Evolutionary conservation across 2,888 invertebrate species (phyloP).

Genomic region (Xestoiulus laeticollis): DNA sequence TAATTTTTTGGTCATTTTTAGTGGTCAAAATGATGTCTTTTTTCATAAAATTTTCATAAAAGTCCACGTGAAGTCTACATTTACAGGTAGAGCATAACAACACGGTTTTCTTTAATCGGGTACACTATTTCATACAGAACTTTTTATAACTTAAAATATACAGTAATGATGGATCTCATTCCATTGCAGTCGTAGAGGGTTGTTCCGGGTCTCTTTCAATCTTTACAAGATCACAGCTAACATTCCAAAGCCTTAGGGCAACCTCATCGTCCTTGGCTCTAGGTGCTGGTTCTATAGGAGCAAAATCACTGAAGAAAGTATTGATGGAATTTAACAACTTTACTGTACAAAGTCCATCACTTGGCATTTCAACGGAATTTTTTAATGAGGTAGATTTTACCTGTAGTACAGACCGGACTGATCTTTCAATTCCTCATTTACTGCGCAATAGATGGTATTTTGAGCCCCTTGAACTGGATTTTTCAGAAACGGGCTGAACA

Average conservation of each 20-base stretch:
- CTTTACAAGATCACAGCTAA: conserved; percentile 67
- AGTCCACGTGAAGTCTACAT: too few species aligned
- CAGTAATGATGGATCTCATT: too few species aligned
- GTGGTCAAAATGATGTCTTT: too few species aligned
- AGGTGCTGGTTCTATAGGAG: conserved; percentile 67
- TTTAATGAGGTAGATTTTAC: conserved; percentile 55
- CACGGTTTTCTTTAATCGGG: too few species aligned
- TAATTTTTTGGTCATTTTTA: too few species aligned
- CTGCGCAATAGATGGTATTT: conserved; percentile 75
- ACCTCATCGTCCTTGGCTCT: conserved; percentile 69
- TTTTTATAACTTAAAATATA: too few species aligned
- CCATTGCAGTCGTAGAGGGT: not conserved
- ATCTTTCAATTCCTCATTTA: conserved; percentile 60
- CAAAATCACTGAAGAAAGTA: conserved; percentile 69
- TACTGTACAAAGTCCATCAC: too few species aligned
- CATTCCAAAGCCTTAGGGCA: conserved; percentile 77
- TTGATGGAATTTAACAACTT: too few species aligned
- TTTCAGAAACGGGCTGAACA: conserved; percentile 60
- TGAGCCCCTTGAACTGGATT: conserved; percentile 70
- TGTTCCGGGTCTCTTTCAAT: conserved; percentile 40
- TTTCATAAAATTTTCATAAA: too few species aligned
- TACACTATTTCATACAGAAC: too few species aligned
- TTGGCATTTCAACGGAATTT: too few species aligned
- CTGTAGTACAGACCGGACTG: conserved; percentile 52
- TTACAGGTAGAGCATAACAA: too few species aligned